Evolutionary conservation across 2,797 vertebrate genomes (phyloP).

Genomic region (Coreius guichenoti): DNA sequence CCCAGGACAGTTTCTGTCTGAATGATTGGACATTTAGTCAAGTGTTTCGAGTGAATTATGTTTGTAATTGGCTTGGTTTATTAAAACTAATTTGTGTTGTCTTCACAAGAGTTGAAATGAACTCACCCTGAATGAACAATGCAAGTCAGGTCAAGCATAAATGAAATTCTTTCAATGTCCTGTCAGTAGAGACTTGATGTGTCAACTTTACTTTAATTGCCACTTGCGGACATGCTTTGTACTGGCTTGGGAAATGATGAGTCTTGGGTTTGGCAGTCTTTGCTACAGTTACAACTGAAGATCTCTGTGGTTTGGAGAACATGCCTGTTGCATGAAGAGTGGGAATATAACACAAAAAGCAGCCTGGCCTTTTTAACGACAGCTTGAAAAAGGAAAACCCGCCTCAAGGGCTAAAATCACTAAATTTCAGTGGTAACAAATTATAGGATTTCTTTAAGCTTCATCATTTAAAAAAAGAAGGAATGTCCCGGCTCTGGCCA

Average conservation of each 20-base stretch:
- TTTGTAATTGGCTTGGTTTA: neutral
- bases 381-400: slow-evolving; percentile 45
- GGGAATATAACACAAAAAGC: slow-evolving; percentile 50
- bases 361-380: slow-evolving; percentile 44
- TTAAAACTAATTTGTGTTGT: neutral
- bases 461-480: slow-evolving; percentile 39
- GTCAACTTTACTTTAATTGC: slow-evolving; percentile 16
- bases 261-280: slow-evolving; percentile 43
- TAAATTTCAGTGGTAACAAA: slow-evolving; percentile 55
- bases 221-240: slow-evolving; percentile 11
- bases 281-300: slow-evolving; percentile 39
- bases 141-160: neutral
- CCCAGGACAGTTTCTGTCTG: neutral
- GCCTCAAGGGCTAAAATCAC: slow-evolving; percentile 34
- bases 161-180: neutral
- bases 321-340: slow-evolving; percentile 47
- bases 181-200: slow-evolving; percentile 10
- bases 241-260: slow-evolving; percentile 1
- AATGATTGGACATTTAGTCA: neutral
- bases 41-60: neutral
- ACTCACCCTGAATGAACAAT: neutral
- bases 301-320: slow-evolving; percentile 36
- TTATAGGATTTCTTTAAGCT: slow-evolving; percentile 51
- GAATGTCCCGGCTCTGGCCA: slow-evolving; percentile 25
- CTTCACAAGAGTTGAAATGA: neutral